Base-by-base conservation (phyloP, 1,140 invertebrate species). In the Dufourea novaeangliae region DNA sequence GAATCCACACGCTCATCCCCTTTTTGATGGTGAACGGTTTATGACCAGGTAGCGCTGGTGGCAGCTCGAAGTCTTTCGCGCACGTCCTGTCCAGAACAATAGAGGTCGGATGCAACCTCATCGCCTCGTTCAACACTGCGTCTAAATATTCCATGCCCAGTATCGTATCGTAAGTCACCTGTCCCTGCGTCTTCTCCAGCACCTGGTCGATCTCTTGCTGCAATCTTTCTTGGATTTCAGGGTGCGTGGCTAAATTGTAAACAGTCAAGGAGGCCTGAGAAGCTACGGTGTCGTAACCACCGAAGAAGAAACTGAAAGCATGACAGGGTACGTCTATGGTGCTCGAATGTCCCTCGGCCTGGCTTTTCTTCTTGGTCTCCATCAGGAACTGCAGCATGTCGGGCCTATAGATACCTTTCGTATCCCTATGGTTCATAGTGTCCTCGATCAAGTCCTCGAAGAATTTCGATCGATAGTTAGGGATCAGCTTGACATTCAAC, bases 271-370 rank as follows among this genome's bases (percentile, higher is more conserved):
- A 82, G 17, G 94, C 79, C 84, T 0, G 93, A 84, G 0, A 93
- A 91, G 0, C 95, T 95, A 64, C n/a, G n/a, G n/a, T n/a, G n/a
- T 96, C 94, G 80, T 92, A 95, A 0, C 93, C 93, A 32, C 93
- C 94, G 7, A 90, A 75, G 44, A 94, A 93, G 82, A 94, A 94
- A 22, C 92, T 81, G 32, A 94, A 93, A 0, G 92, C 92, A 80
- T 94, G 93, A 0, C 89, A 81, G 0, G 88, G 89, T 12, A 94
- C 83, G 20, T 94, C 94, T 1, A 94, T 94, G 14, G 95, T 80
- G 41, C 83, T 76, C 1, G 84, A 2, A 14, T 25, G 57, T 20
- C 54, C 79, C 5, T n/a, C 63, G 0, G 87, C 85, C 88, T 88
- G 56, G 2, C 62, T 91, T 88, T 71, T 86, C 11, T 85, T 85